phyloP scores from a whole-genome alignment of 2,888 invertebrate species.

The Carterocephalus palaemon region DNA sequence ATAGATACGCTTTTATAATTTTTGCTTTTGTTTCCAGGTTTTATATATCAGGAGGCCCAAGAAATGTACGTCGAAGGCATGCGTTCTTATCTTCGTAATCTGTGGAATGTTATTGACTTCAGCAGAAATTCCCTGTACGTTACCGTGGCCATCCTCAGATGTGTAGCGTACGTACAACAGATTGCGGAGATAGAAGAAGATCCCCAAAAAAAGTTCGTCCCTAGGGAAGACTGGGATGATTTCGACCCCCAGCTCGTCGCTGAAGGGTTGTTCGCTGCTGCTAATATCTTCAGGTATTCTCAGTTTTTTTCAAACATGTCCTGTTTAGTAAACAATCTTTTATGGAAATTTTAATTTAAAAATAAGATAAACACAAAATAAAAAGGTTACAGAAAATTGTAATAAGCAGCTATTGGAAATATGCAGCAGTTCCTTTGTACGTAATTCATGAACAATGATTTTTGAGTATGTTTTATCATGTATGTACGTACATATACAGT shows the following conservation, averaged over 20 bases:
- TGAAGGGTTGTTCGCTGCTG: constrained; percentile 95
- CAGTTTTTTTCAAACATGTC: neutral
- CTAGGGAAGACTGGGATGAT: constrained; percentile 92
- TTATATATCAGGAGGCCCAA: constrained; percentile 95
- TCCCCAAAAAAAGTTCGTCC: constrained; percentile 84
- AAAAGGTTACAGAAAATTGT: too few relatives aligned
- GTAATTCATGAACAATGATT: too few relatives aligned
- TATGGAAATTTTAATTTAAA: too few relatives aligned
- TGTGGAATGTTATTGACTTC: constrained; percentile 99
- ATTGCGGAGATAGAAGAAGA: constrained; percentile 82
- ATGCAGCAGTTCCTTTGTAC: too few relatives aligned
- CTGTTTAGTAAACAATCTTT: too few relatives aligned
- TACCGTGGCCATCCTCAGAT: constrained; percentile 82
- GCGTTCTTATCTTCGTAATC: constrained; percentile 89
- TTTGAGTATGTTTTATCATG: too few relatives aligned
- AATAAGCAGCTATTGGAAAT: too few relatives aligned
- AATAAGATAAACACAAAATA: too few relatives aligned
- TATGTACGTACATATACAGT: too few relatives aligned
- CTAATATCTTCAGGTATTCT: constrained; percentile 95
- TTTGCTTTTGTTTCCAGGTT: constrained; percentile 79
- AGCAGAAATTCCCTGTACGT: constrained; percentile 92
- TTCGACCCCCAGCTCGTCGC: constrained; percentile 96
- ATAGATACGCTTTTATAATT: too few relatives aligned
- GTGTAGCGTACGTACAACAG: constrained; percentile 88
- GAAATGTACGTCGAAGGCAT: constrained; percentile 94